phyloP scores from a whole-genome alignment of 2,113 vertebrate species.

The Pedionomus torquatus region DNA sequence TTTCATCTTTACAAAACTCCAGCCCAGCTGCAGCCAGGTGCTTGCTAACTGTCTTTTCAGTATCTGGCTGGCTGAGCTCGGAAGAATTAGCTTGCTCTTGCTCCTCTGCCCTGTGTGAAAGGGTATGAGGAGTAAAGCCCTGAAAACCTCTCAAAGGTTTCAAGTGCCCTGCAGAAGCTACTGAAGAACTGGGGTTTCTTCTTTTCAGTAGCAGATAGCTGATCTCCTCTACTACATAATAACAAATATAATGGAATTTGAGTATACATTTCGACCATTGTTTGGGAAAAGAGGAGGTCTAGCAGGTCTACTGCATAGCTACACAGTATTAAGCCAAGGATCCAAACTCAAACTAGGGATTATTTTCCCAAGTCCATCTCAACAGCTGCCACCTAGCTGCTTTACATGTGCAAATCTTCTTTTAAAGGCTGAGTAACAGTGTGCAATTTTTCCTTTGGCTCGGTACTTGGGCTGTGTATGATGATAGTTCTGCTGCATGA shows the following conservation, averaged over 20 bases:
- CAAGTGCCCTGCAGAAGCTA: background rate
- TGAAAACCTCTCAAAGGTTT: background rate
- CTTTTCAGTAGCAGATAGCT: background rate
- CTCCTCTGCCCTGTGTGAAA: background rate
- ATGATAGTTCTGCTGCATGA: background rate
- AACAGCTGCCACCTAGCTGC: background rate
- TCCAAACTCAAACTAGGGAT: background rate
- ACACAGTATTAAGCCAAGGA: background rate
- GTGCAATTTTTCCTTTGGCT: background rate
- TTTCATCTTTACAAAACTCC: background rate
- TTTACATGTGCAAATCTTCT: background rate
- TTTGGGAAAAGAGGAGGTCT: background rate
- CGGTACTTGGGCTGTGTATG: background rate
- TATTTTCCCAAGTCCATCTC: background rate
- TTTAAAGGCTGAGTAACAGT: background rate
- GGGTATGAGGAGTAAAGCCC: background rate
- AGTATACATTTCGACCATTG: background rate
- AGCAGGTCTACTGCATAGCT: background rate
- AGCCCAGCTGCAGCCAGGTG: background rate
- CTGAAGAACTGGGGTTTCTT: background rate
- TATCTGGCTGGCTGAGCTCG: background rate
- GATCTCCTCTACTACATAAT: background rate
- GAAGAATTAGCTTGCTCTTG: background rate
- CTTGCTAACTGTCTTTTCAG: background rate
- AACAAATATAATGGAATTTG: background rate